Evolutionary conservation across 2,888 invertebrate genomes (phyloP), one percentile per base, ranked within the genome.

Genomic region (Malacosoma neustria): DNA sequence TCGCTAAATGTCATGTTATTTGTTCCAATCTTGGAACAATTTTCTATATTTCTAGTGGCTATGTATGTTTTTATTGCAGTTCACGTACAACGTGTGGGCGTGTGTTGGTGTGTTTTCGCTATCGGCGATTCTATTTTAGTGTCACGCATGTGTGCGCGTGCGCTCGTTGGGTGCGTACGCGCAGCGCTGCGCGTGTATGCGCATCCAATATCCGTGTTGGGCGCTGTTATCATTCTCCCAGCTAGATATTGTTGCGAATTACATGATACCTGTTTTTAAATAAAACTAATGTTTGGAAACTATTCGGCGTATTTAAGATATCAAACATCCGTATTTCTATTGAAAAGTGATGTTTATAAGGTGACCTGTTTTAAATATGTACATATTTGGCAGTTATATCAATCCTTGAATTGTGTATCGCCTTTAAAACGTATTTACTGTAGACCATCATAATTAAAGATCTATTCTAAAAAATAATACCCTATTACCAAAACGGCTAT

Each of bases 21-120:
- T 22, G 5, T 22, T 22, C 9, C 9, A 22, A 46, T 48, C 45
- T 43, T 37, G 38, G 39, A 41, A 47, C 39, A 50, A 31, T 13
- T 33, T 32, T 42, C 22, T 22, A 22, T 22, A 9, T 22, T 7
- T 22, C 22, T 22, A 9, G 48, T 69, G 62, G 69, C 53, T 71
- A 70, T 70, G 75, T 77, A 74, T 80, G 79, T 82, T 80, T 75
- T 84, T 79, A 82, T 80, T 75, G 80, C 77, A 73, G 76, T 80
- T 75, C 74, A 77, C 71, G 72, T 76, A 77, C 73, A 62, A 60
- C 55, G 67, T 65, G 82, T 81, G 75, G 77, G 81, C 75, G 80
- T 76, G 80, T 82, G 81, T 81, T 79, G 74, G 79, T 81, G 77
- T 79, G 80, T 76, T 79, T 72, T 80, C 75, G 79, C 76, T 84